phyloP scores from a whole-genome alignment of 2,113 vertebrate genomes.

The Mesembrinibis cayennensis region DNA sequence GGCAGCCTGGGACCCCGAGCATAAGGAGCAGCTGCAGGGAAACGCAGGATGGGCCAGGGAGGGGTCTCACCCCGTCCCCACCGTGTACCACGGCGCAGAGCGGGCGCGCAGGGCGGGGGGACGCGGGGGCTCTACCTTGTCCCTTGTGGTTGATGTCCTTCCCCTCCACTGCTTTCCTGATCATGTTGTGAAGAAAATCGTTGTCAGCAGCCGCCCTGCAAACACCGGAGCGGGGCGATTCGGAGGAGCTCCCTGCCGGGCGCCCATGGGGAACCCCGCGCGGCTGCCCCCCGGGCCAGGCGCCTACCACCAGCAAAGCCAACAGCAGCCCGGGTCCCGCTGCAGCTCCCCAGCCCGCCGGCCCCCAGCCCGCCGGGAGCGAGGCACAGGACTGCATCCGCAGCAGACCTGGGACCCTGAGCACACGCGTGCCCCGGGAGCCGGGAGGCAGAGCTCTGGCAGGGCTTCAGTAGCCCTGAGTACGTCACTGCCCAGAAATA shows the following conservation, averaged over 20 bases:
- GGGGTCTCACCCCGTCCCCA: not conserved
- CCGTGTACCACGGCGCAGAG: rapidly evolving
- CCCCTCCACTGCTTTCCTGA: constrained; percentile 40
- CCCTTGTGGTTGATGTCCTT: constrained; percentile 72
- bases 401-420: not conserved
- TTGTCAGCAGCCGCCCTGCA: constrained; percentile 45
- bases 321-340: not conserved
- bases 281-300: not conserved
- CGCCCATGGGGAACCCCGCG: rapidly evolving
- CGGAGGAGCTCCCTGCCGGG: rapidly evolving
- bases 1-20: rapidly evolving
- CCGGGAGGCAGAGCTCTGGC: not conserved
- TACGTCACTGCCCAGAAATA: not conserved
- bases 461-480: not conserved
- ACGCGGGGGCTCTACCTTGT: constrained; percentile 2
- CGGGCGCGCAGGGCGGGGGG: rapidly evolving
- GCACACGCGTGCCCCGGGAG: not conserved
- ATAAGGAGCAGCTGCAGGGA: not conserved
- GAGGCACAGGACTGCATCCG: not conserved
- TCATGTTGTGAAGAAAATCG: constrained; percentile 64
- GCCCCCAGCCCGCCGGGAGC: not conserved
- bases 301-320: rapidly evolving
- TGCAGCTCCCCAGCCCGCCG: rapidly evolving
- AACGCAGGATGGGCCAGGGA: rapidly evolving
- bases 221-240: not conserved